These are phyloP conservation scores for Siniperca undulata DNA, from an alignment of 2,797 vertebrate genomes.

Conservation along the genomic window DNA sequence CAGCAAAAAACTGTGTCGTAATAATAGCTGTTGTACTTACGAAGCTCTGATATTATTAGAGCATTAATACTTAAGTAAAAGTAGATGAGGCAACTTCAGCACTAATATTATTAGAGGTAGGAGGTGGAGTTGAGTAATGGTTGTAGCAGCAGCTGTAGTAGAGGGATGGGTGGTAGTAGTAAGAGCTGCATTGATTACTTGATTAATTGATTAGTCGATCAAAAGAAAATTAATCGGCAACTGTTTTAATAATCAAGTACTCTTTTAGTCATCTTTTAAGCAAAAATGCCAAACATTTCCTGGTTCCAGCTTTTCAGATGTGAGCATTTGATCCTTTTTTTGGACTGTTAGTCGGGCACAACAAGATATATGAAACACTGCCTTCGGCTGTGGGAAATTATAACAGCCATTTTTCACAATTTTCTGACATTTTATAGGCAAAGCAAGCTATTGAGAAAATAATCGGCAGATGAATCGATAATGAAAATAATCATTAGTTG, in stretches of 20 bases:
- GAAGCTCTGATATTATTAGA: constrained; percentile 18
- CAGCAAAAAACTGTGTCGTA: constrained; percentile 17
- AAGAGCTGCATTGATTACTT: background rate
- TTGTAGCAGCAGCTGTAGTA: constrained; percentile 6
- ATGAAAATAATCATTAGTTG: background rate
- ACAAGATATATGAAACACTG: background rate
- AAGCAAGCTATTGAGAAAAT: background rate
- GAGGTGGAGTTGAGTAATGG: background rate
- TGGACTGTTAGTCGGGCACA: background rate
- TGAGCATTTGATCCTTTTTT: background rate
- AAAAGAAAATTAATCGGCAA: background rate
- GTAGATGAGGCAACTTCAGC: background rate
- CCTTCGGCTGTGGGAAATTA: background rate
- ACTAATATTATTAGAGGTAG: background rate
- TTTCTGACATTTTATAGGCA: background rate
- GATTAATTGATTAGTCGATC: background rate
- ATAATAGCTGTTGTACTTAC: constrained; percentile 8
- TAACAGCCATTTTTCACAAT: background rate
- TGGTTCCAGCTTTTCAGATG: background rate
- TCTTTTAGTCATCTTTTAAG: background rate
- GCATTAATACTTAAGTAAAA: background rate
- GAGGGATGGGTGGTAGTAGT: background rate
- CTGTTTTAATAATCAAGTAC: background rate
- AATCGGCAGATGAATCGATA: background rate
- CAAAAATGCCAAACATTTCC: background rate